Evolutionary conservation across 2,888 invertebrate genomes (phyloP).

Genomic region (Syritta pipiens): DNA sequence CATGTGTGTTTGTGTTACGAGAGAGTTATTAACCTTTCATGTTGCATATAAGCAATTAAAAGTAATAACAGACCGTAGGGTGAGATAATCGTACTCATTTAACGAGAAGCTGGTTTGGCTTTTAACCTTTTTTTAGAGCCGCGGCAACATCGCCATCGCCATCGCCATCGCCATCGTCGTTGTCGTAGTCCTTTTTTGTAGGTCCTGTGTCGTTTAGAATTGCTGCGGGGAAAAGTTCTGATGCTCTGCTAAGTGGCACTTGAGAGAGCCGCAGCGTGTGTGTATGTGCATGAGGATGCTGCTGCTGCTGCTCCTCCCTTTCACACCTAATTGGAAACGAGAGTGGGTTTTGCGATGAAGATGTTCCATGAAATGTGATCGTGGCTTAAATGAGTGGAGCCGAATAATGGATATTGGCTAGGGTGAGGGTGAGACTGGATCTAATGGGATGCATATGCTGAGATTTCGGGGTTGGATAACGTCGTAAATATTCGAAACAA

Average conservation of each 20-base stretch:
- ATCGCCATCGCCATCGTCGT: background rate
- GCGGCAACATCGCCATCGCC: background rate
- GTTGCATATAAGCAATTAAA: slow-evolving; percentile 65
- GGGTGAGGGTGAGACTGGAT: too few relatives aligned
- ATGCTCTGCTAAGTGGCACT: slow-evolving; percentile 34
- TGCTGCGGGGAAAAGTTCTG: slow-evolving; percentile 7
- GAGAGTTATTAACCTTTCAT: slow-evolving; percentile 63
- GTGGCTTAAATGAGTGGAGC: too few relatives aligned
- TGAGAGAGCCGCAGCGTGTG: background rate
- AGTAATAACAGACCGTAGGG: slow-evolving; percentile 65
- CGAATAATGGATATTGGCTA: too few relatives aligned
- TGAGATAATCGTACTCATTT: slow-evolving; percentile 57
- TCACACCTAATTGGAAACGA: slow-evolving; percentile 31
- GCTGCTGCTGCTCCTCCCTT: too few relatives aligned
- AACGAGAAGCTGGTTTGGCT: slow-evolving; percentile 40
- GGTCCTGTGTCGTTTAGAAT: background rate
- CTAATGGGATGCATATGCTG: too few relatives aligned
- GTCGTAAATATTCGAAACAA: too few relatives aligned
- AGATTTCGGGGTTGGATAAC: too few relatives aligned
- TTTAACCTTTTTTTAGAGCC: slow-evolving; percentile 22
- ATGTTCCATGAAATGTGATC: background rate
- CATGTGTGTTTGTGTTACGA: too few relatives aligned
- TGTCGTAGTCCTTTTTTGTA: too few relatives aligned
- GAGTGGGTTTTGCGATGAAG: background rate
- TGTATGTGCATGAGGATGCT: slow-evolving; percentile 15